Conservation (phyloP, 2,888 invertebrate species). For the Galeruca laticollis region DNA sequence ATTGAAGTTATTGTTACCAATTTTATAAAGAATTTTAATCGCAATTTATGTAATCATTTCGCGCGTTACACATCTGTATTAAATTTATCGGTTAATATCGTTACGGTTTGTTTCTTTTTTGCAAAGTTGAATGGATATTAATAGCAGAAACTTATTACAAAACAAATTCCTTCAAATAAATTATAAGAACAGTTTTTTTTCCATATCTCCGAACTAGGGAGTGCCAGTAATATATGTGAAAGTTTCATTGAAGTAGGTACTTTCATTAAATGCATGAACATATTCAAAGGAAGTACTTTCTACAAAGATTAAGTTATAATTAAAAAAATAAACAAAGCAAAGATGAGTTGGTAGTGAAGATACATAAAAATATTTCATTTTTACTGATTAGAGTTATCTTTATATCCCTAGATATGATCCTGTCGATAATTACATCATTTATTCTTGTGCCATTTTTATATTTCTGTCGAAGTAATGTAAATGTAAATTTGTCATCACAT, state of each 20-base stretch:
- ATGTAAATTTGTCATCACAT: too few species aligned
- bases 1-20: too few species aligned
- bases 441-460: too few species aligned
- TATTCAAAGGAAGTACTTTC: slow-evolving; percentile 2
- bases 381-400: too few species aligned
- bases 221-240: background rate
- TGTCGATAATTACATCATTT: too few species aligned
- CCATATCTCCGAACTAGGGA: background rate
- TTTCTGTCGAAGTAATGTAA: too few species aligned
- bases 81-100: too few species aligned
- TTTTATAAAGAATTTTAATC: too few species aligned
- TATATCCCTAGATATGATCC: too few species aligned
- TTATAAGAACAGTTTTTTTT: background rate
- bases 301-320: background rate
- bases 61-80: too few species aligned
- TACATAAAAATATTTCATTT: background rate
- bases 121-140: background rate
- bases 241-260: background rate
- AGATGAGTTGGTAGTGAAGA: background rate
- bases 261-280: background rate
- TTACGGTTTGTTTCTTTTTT: background rate
- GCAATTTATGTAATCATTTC: too few species aligned
- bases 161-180: background rate
- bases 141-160: background rate
- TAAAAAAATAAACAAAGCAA: background rate